A percentile compares a stretch with the other conserved stretches of the same genome.
phyloP scores from a whole-genome alignment of 2,113 vertebrate genomes.

The Sceloporus tristichus region DNA sequence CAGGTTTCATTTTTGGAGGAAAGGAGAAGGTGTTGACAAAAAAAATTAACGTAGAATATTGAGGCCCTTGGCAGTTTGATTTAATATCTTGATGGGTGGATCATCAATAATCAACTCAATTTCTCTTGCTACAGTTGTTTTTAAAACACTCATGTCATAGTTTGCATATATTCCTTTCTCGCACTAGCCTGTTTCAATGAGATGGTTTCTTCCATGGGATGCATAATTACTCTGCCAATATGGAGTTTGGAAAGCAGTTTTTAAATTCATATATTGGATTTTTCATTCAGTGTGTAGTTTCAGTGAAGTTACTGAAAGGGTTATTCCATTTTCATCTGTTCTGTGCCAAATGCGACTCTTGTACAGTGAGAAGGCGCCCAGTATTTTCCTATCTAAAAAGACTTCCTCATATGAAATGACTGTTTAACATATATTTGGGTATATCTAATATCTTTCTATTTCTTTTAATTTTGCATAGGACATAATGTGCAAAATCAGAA shows the following conservation, averaged over 20 bases:
- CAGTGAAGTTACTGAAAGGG: slow-evolving; percentile 53
- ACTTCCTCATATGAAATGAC: slow-evolving; percentile 86
- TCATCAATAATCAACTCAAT: slow-evolving; percentile 91
- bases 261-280: slow-evolving; percentile 58
- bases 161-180: slow-evolving; percentile 81
- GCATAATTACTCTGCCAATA: slow-evolving; percentile 68
- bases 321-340: slow-evolving; percentile 53
- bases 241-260: slow-evolving; percentile 65
- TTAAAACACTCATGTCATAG: slow-evolving; percentile 79
- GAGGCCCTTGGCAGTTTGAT: slow-evolving; percentile 85
- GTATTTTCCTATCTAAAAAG: slow-evolving; percentile 78
- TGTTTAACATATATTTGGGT: slow-evolving; percentile 79
- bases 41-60: slow-evolving; percentile 84
- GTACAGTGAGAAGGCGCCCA: slow-evolving; percentile 76
- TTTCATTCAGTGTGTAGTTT: slow-evolving; percentile 56
- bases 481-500: slow-evolving; percentile 97
- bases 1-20: slow-evolving; percentile 87
- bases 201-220: slow-evolving; percentile 79
- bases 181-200: slow-evolving; percentile 79
- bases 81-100: slow-evolving; percentile 89
- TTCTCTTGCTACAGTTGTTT: slow-evolving; percentile 78
- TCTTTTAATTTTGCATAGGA: slow-evolving; percentile 89
- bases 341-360: slow-evolving; percentile 40
- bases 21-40: slow-evolving; percentile 86
- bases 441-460: slow-evolving; percentile 86